Evolutionary conservation across 2,888 invertebrate genomes (phyloP), one percentile per base, ranked within the genome.

Genomic region (Melanchra persicariae): DNA sequence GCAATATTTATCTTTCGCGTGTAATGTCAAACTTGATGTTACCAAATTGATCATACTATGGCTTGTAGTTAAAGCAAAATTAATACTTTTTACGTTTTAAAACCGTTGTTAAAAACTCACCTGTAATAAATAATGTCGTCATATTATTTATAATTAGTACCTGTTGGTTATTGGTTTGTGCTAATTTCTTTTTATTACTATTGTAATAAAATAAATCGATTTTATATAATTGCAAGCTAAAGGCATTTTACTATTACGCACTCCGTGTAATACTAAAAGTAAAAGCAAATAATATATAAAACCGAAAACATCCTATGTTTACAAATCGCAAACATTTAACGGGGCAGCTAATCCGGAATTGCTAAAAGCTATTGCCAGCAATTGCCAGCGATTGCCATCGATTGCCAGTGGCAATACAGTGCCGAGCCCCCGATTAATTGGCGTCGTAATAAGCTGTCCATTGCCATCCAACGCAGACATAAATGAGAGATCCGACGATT

Each of bases 391-490:
- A 79, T 74, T 70, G 74, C 74, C 60, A 83, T 70, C 67, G 71
- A 74, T 79, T 70, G 75, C 76, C 57, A 78, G 34, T 49, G 57
- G 66, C 57, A 70, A 74, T 83, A 52, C 64, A 65, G 65, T 51
- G 67, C 59, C 68, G 66, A 71, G 59, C 51, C 54, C 66, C 17
- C 74, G 66, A 84, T 78, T 84, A 84, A 84, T 81, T 74, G 79
- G 66, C 63, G 43, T 71, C 79, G 84, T 77, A 81, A 81, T 83
- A 84, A 81, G 82, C 65, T 84, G 83, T 81, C 81, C 71, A 67
- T 70, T 60, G 75, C 63, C 59, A 72, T 65, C 73, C 43, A 54
- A 57, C 40, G 67, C 77, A 81, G 77, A 65, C 54, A 68, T 71
- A 77, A 77, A 80, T 81, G 82, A 65, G 67, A 22, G 64, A 77